Base-by-base conservation (phyloP, 1,140 invertebrate species). In the Metaphire vulgaris region DNA sequence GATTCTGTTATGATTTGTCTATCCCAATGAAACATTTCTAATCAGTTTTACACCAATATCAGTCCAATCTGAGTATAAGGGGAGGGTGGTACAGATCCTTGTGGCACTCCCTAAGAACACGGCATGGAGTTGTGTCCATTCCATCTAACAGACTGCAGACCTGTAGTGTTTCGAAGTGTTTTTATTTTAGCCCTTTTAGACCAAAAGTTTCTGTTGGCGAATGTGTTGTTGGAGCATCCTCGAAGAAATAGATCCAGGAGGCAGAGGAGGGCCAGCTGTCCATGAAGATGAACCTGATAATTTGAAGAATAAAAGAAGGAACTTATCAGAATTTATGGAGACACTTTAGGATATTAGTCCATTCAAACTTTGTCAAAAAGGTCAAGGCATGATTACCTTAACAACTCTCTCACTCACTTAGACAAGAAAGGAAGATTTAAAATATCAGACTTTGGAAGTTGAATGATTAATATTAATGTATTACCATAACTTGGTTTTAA, bases 261-360 rank as follows among this genome's bases (percentile, higher is more conserved):
- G 85, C 76, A 85, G 85, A 79, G 84, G 90, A 88, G 87, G 88
- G 26, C 2, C n/a, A 6, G 67, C n/a, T n/a, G n/a, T n/a, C n/a
- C n/a, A 69, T 12, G 67, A 69, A 12, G 67, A 69, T 69, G 30
- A 69, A 6, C 2, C 6, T 6, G n/a, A 69, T 6, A 2, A 56
- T 56, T 56, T 56, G 41, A 56, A 56, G 41, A 67, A 26, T 33
- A 16, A 28, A n/a, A 33, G 31, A 21, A 72, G 69, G 67, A 30
- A 1, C 29, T 14, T 78, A 68, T 65, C 30, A 33, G 34, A 72
- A 69, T 68, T 68, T 76, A 74, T 65, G 74, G 1, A 72, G 71
- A 32, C 31, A 74, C 29, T 71, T 66, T 65, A 33, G 32, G 32
- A 14, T 21, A 72, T 65, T 69, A 29, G 34, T 41, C n/a, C n/a